Conservation (phyloP, 1,140 invertebrate species). For the Triops cancriformis region DNA sequence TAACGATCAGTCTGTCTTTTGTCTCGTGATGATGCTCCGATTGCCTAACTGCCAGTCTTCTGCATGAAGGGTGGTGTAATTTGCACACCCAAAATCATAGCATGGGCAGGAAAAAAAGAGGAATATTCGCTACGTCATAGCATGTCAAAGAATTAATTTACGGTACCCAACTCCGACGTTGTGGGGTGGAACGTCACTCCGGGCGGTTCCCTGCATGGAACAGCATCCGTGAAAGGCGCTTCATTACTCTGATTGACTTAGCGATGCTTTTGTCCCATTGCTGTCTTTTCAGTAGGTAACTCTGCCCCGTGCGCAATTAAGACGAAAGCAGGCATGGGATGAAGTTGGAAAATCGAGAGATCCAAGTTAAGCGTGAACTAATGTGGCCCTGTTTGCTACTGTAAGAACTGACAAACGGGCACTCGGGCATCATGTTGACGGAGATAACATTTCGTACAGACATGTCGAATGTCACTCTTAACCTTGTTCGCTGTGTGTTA, state of each 20-base stretch:
- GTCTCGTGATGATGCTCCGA: background rate
- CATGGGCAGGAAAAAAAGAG: background rate
- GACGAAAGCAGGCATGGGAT: no score
- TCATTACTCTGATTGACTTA: constrained; percentile 7
- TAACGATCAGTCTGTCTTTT: background rate
- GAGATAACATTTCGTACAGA: no score
- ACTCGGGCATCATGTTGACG: no score
- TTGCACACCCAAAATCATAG: background rate
- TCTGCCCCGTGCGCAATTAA: no score
- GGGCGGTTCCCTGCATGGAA: background rate
- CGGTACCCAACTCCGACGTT: background rate
- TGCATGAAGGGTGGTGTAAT: background rate
- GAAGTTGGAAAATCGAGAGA: no score
- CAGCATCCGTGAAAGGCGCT: background rate
- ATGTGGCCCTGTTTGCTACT: no score
- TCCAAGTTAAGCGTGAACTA: no score
- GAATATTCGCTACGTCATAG: background rate
- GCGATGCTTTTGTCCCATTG: background rate
- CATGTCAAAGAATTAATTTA: background rate
- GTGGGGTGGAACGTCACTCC: no score
- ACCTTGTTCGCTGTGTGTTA: no score
- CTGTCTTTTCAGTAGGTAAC: no score
- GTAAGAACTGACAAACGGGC: no score
- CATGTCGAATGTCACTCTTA: no score
- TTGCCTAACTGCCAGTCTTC: background rate